Evolutionary conservation across 1,140 invertebrate genomes (phyloP), one percentile per base, ranked within the genome.

Genomic region (Geopemphigus sp.): DNA sequence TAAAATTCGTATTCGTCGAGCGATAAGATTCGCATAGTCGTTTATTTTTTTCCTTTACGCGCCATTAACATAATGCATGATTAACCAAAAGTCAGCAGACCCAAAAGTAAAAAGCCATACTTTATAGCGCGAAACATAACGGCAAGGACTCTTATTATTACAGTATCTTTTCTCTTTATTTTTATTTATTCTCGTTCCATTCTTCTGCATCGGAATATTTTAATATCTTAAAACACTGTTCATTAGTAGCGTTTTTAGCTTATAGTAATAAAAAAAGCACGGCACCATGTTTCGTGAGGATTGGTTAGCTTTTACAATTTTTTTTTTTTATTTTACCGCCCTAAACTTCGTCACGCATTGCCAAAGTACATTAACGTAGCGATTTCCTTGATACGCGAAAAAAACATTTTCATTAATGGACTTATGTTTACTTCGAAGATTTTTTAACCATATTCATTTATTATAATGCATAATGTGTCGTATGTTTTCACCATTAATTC

Each of bases 1-100:
- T 8, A 54, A 54, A 73, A 56, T 73, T 54, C 53, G 32, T 54
- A 73, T 56, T 54, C 70, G 15, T 29, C n/a, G 70, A 15, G 29
- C 70, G 70, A 54, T 56, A 73, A 56, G 47, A 29, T 73, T 73
- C n/a, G 3, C 50, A 53, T 53, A 72, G 53, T 32, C 19, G 50
- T 73, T 54, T 72, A 53, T 54, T 32, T 54, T 73, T 72, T 73
- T 17, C 0, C 15, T 73, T 73, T 73, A 73, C 50, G 50, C 50
- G 12, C 50, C 70, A 73, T 74, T 74, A 74, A 74, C 72, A 57
- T 56, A 74, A 57, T 74, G 53, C 54, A 74, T 59, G 50, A 74
- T 56, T 74, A 74, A 57, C 72, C 54, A 74, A 74, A 39, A 74
- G 29, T 74, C 24, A 50, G 12, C 17, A 1, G 22, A 47, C 22